A percentile compares a stretch with the other conserved stretches of the same genome.
Evolutionary conservation across 2,113 vertebrate species (phyloP).

Genomic region (Vireo altiloquus): DNA sequence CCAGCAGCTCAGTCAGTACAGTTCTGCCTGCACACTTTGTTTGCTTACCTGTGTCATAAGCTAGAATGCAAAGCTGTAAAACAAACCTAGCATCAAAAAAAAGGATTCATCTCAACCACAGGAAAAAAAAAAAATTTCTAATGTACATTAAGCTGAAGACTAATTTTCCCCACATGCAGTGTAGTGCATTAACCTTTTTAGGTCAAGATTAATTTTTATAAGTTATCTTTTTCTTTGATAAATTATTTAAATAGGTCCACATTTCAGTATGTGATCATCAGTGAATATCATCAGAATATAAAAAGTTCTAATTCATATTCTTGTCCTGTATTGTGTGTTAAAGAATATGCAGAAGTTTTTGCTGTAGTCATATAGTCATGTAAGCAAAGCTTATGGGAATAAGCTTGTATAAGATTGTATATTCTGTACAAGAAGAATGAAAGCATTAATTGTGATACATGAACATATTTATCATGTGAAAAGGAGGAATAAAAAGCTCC

Average conservation of each 20-base stretch:
- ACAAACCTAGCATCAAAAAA: background rate
- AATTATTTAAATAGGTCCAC: background rate
- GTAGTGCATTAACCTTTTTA: background rate
- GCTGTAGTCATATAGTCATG: background rate
- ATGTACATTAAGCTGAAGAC: background rate
- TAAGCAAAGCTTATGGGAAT: background rate
- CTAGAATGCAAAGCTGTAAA: background rate
- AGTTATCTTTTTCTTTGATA: background rate
- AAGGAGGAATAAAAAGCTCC: background rate
- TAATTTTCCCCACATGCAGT: accelerated
- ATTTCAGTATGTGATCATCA: background rate
- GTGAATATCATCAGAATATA: background rate
- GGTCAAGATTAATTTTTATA: background rate
- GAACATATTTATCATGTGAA: background rate
- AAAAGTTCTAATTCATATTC: background rate
- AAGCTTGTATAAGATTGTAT: background rate
- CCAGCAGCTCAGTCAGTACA: accelerated
- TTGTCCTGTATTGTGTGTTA: background rate
- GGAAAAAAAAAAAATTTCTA: background rate
- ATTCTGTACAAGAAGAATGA: background rate
- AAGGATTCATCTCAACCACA: background rate
- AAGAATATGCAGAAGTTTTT: background rate
- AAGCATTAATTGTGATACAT: background rate
- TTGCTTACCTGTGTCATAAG: background rate
- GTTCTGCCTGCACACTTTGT: background rate